phyloP scores from a whole-genome alignment of 2,797 vertebrate species.

The Hypotaenidia okinawae region DNA sequence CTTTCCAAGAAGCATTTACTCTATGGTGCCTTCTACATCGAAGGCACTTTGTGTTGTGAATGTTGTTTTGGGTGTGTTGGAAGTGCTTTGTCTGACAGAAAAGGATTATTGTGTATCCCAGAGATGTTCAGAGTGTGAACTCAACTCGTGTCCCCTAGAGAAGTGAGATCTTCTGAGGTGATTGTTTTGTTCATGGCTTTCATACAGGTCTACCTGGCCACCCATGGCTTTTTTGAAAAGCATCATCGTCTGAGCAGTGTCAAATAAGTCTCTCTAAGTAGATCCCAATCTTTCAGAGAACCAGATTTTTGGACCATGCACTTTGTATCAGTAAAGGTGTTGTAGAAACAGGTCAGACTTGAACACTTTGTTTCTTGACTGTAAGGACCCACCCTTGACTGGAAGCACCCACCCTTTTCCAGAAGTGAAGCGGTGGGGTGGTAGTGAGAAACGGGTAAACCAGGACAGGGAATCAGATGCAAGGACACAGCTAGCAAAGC shows the following conservation, averaged over 20 bases:
- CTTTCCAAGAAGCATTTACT: background rate
- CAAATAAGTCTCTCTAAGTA: background rate
- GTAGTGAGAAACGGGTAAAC: background rate
- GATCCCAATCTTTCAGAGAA: background rate
- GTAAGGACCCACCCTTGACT: background rate
- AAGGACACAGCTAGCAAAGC: background rate
- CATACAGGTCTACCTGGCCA: background rate
- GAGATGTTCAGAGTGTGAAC: background rate
- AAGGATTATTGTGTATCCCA: background rate
- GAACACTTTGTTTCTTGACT: background rate
- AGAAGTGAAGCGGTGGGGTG: background rate
- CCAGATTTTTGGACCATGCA: accelerated
- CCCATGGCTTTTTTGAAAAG: background rate
- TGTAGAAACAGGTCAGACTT: background rate
- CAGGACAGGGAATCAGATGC: background rate
- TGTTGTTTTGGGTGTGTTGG: background rate
- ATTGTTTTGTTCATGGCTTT: background rate
- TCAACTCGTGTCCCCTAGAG: background rate
- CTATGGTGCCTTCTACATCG: background rate
- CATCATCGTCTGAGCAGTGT: accelerated
- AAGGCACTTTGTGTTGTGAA: background rate
- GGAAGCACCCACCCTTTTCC: background rate
- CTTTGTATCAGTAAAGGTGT: background rate
- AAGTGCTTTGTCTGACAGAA: background rate
- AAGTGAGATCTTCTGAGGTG: background rate